These are phyloP conservation scores for Styela clava DNA, from an alignment of 23 tunicate genomes.

Conservation along the genomic window DNA sequence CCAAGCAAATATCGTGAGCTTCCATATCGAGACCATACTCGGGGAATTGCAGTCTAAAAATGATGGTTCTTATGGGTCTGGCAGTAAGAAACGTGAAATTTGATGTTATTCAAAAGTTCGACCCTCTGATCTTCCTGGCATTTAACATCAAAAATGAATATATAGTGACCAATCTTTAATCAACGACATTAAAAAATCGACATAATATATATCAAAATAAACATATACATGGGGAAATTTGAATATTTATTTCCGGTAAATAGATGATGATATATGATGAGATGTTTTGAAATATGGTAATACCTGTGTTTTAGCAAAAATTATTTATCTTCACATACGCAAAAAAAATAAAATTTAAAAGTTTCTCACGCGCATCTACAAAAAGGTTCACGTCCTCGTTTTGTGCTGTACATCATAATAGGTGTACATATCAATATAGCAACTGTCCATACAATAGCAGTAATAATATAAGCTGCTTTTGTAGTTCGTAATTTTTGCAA, in stretches of 20 bases:
- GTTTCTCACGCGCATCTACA: constrained; percentile 77
- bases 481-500: constrained; percentile 43
- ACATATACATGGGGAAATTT: neutral
- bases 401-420: constrained; percentile 51
- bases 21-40: neutral
- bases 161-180: neutral
- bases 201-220: neutral
- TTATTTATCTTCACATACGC: no score
- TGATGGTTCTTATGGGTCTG: no score
- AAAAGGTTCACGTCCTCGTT: constrained; percentile 35
- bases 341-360: no score
- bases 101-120: no score
- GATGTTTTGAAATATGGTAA: no score
- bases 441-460: constrained; percentile 40
- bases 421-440: constrained; percentile 58
- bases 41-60: neutral
- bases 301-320: no score
- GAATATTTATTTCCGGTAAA: neutral
- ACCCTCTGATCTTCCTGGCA: no score
- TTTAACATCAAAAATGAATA: neutral
- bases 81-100: neutral
- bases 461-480: constrained; percentile 39
- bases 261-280: no score
- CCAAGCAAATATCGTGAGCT: neutral
- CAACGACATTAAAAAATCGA: neutral